Evolutionary conservation across 2,888 invertebrate species (phyloP), one percentile per base, ranked within the genome.

Genomic region (Gari tellinella): DNA sequence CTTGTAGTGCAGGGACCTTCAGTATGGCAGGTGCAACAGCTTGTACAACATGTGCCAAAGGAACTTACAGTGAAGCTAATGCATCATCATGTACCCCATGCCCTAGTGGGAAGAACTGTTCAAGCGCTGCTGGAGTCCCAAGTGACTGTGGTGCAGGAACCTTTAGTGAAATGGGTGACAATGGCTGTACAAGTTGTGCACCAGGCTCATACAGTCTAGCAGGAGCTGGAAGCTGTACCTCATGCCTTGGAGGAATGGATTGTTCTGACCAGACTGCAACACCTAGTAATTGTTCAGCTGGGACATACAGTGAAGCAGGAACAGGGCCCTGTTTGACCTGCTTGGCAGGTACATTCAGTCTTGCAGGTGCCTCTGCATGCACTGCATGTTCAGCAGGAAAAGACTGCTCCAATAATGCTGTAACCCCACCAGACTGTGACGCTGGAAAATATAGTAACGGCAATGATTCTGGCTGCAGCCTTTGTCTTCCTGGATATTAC

Each of bases 1-100:
- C 84, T 3, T 89, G 89, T 76, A 80, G 80, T 7, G 84, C 58
- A 38, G 89, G 89, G n/a, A 46, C 79, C 37, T 89, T 85, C 80
- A 88, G 87, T 56, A 37, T 21, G 31, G 82, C 70, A 7, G 66
- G 68, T 10, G 46, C 76, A 0, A 80, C 56, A 1, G n/a, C 69
- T 15, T 89, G 89, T 64, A 49, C 79, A 17, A 25, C 48, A n/a
- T 89, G 89, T 75, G 62, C 68, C 55, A 68, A 81, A 21, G 89
- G 89, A 1, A 87, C 83, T 72, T 87, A 86, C 48, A n/a, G 55
- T 14, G 62, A 55, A n/a, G 67, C 70, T 51, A 61, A 66, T 19
- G 46, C 66, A n/a, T 43, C 56, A 0, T 51, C 65, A 3, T 85
- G 86, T 51, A 63, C 64, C 7, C 23, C 37, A n/a, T 87, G 86